Percentiles rank a stretch among this genome's conserved stretches.
Evolutionary conservation across 2,113 vertebrate genomes (phyloP).

Genomic region (Carettochelys insculpta): DNA sequence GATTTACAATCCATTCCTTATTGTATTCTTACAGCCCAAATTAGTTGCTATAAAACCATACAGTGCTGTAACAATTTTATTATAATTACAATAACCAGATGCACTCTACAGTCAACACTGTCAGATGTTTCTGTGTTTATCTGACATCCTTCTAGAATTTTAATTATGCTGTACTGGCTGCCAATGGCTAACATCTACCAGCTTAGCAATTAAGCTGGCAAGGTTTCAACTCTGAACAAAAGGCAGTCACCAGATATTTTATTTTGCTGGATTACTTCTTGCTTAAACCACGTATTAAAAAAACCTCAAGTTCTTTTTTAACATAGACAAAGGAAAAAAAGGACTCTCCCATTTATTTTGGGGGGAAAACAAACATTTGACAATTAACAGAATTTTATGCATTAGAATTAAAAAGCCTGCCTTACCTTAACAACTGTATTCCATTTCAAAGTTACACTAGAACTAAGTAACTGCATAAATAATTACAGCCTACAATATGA

Average conservation of each 20-base stretch:
- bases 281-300: neutral
- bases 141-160: neutral
- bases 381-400: neutral
- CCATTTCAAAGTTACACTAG: neutral
- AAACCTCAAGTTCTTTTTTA: neutral
- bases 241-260: slow-evolving; percentile 1
- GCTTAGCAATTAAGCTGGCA: neutral
- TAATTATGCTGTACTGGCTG: neutral
- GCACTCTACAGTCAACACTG: neutral
- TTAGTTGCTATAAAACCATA: neutral
- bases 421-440: neutral
- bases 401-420: neutral
- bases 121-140: neutral
- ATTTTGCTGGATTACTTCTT: slow-evolving; percentile 8
- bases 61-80: neutral
- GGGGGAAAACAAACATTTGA: neutral
- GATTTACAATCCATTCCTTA: neutral
- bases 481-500: neutral
- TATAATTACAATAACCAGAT: slow-evolving; percentile 15
- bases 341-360: neutral
- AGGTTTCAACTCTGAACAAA: neutral
- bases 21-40: fast-evolving
- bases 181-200: neutral
- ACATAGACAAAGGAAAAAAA: neutral
- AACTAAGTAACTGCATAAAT: neutral